Base-by-base conservation (phyloP, 2,888 invertebrate species). In the Acheta domesticus region DNA sequence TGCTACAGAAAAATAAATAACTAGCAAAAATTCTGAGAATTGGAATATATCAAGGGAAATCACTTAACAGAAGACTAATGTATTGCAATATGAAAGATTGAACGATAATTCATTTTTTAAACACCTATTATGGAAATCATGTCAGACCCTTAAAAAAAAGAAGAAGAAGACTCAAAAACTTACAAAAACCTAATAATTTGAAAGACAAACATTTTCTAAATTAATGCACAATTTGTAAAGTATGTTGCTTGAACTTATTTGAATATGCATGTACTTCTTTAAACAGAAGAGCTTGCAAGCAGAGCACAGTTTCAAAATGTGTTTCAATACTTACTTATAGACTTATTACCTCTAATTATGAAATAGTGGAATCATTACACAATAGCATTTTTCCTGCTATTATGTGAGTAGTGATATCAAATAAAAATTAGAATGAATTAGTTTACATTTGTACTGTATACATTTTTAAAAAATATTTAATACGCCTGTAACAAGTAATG, bases 271-370 rank as follows among this genome's bases (percentile, higher is more conserved):
- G 16, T 62, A 62, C 62, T 62, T 62, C 62, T 62, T n/a, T 62
- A n/a, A 62, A 62, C 62, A 62, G 62, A 12, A 62, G 11, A 62
- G 16, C 62, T 16, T 5, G n/a, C 62, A 62, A 62, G 62, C 62
- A 62, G 8, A 62, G 62, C 75, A 20, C 14, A 5, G 75, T 20
- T 75, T 21, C 21, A 75, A 75, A 23, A 5, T 75, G 75, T 20
- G 75, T 75, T 23, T 75, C 23, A 75, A 75, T 23, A 75, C n/a
- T n/a, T 75, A 4, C 75, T n/a, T n/a, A 75, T 21, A 20, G 75
- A 21, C 75, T 75, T 75, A 20, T 75, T 75, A 21, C 21, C 75
- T 75, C 23, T 75, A 75, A 75, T 75, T 75, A 75, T 75, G 11
- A 62, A 62, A 73, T 8, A 73, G 73, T 11, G 73, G 73, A 12